A percentile compares a stretch with the other conserved stretches of the same genome.
Conservation (phyloP, 1,140 invertebrate genomes). For the Plutomurus gul region DNA sequence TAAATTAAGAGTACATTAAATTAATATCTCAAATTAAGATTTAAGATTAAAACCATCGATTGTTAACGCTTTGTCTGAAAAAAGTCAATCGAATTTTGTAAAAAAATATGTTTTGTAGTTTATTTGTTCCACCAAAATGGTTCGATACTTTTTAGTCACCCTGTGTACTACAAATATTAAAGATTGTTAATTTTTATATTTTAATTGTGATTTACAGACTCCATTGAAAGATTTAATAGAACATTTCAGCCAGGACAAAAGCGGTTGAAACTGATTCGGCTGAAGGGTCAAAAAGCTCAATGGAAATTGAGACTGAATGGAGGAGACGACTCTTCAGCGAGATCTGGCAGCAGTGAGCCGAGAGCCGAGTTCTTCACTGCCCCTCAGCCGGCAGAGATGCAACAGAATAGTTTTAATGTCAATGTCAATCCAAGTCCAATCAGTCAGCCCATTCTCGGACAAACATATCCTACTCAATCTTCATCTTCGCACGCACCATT, state of each 20-base stretch:
- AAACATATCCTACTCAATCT: not conserved
- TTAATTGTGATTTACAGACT: slow-evolving; percentile 18
- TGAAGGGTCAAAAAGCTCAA: slow-evolving; percentile 49
- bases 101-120: too few relatives aligned
- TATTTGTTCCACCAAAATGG: too few relatives aligned
- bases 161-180: too few relatives aligned
- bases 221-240: slow-evolving; percentile 8
- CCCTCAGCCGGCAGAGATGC: not conserved
- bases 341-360: not conserved
- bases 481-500: not conserved
- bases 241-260: slow-evolving; percentile 2
- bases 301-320: slow-evolving; percentile 45
- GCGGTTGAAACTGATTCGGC: slow-evolving; percentile 41
- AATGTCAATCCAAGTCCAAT: not conserved
- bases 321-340: not conserved
- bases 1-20: too few relatives aligned
- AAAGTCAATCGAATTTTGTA: too few relatives aligned
- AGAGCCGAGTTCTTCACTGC: slow-evolving; percentile 2
- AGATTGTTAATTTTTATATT: not conserved
- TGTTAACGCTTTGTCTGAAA: too few relatives aligned
- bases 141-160: too few relatives aligned
- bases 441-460: not conserved
- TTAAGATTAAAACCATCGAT: too few relatives aligned
- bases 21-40: not conserved
- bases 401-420: slow-evolving; percentile 11